Conservation (phyloP, 1,140 invertebrate genomes). For the Limonius californicus region DNA sequence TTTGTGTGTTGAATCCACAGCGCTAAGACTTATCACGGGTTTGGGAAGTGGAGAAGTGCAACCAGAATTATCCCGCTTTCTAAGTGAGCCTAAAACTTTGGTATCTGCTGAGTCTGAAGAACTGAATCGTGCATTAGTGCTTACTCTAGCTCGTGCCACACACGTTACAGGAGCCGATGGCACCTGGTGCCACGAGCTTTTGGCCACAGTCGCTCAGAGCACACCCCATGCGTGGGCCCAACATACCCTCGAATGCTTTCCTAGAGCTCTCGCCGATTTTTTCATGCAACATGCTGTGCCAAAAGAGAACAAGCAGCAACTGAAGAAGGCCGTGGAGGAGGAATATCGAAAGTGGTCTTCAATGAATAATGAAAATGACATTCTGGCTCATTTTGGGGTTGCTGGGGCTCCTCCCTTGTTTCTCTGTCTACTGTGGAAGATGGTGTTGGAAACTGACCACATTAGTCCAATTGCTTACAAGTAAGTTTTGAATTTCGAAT, state of each 20-base stretch:
- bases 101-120: constrained; percentile 94
- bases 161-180: constrained; percentile 83
- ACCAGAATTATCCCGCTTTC: constrained; percentile 80
- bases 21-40: constrained; percentile 84
- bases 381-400: constrained; percentile 91
- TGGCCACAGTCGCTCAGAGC: constrained; percentile 87
- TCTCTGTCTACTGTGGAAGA: constrained; percentile 90
- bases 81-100: constrained; percentile 83
- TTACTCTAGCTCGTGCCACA: constrained; percentile 90
- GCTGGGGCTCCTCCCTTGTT: constrained; percentile 86
- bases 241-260: constrained; percentile 89
- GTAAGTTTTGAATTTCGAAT: no score
- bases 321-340: constrained; percentile 90
- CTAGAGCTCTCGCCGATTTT: constrained; percentile 83
- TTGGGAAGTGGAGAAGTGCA: constrained; percentile 90
- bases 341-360: constrained; percentile 95
- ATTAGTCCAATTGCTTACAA: constrained; percentile 92
- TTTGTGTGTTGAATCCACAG: constrained; percentile 92
- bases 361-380: constrained; percentile 95
- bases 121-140: constrained; percentile 83
- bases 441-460: constrained; percentile 89
- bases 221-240: constrained; percentile 93
- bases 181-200: constrained; percentile 85
- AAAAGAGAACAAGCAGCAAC: constrained; percentile 83
- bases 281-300: constrained; percentile 77